These are phyloP conservation scores for Australoheros facetus DNA, from an alignment of 2,797 vertebrate species.

Conservation along the genomic window DNA sequence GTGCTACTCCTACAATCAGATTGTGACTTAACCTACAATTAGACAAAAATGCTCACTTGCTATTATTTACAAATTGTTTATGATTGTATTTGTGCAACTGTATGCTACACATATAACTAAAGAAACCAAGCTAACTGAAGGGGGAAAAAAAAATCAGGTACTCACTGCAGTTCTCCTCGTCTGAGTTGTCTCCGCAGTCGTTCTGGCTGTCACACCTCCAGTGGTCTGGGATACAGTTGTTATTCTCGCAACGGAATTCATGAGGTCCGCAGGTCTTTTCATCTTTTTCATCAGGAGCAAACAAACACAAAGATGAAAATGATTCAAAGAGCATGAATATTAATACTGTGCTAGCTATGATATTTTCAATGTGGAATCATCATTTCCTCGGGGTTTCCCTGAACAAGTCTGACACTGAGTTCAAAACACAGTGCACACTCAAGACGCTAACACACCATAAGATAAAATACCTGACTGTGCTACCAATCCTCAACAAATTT, in stretches of 20 bases:
- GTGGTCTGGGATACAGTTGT: slow-evolving; percentile 99
- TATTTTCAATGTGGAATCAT: slow-evolving; percentile 75
- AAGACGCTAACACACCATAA: slow-evolving; percentile 61
- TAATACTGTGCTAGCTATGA: slow-evolving; percentile 69
- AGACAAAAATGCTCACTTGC: background rate
- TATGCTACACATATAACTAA: background rate
- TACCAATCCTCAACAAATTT: slow-evolving; percentile 54
- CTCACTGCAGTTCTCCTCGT: slow-evolving; percentile 99
- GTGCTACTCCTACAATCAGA: background rate
- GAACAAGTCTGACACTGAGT: slow-evolving; percentile 74
- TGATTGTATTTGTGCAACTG: background rate
- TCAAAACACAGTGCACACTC: slow-evolving; percentile 75
- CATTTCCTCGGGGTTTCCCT: slow-evolving; percentile 78
- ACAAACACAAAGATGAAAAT: slow-evolving; percentile 82
- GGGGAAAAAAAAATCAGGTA: slow-evolving; percentile 52
- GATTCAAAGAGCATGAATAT: slow-evolving; percentile 84
- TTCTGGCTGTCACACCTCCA: slow-evolving; percentile 99
- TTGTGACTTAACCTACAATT: background rate
- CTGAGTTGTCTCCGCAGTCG: slow-evolving; percentile 97
- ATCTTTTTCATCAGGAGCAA: slow-evolving; percentile 88
- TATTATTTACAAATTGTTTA: background rate
- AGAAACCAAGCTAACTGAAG: slow-evolving; percentile 46
- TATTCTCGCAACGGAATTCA: slow-evolving; percentile 98
- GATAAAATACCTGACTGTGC: slow-evolving; percentile 76
- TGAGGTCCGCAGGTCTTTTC: slow-evolving; percentile 99